phyloP scores from a whole-genome alignment of 2,797 vertebrate genomes.

The Borostomias antarcticus region DNA sequence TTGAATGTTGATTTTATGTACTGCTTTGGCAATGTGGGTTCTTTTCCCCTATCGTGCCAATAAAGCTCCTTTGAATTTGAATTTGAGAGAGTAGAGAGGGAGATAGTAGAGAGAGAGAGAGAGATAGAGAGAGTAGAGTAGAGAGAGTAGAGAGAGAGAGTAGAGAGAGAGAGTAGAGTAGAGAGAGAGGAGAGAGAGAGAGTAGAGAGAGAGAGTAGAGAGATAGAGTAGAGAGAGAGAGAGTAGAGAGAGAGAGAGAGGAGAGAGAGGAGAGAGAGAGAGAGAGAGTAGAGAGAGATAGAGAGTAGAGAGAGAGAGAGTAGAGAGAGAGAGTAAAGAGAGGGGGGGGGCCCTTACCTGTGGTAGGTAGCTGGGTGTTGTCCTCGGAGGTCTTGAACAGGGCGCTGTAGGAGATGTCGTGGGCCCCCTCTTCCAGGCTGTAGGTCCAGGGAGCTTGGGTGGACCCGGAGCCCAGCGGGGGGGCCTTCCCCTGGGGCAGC shows the following conservation, averaged over 20 bases:
- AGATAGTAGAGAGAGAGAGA: too few relatives aligned
- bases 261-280: conserved; percentile 17
- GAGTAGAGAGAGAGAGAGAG: too few relatives aligned
- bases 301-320: too few relatives aligned
- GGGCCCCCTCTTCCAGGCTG: background rate
- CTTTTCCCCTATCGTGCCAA: too few relatives aligned
- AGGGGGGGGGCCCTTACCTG: conserved; percentile 44
- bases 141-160: background rate
- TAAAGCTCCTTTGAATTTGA: too few relatives aligned
- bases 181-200: too few relatives aligned
- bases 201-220: too few relatives aligned
- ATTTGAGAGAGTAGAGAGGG: background rate
- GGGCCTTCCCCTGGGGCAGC: conserved; percentile 27
- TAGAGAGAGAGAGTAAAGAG: conserved; percentile 17
- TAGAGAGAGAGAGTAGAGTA: background rate
- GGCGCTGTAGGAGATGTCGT: background rate
- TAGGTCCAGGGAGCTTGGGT: background rate
- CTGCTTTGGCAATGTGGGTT: too few relatives aligned
- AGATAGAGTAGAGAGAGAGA: background rate
- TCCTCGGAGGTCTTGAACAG: conserved; percentile 31
- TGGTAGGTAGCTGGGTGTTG: conserved; percentile 20
- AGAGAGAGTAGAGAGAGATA: too few relatives aligned
- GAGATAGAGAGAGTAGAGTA: too few relatives aligned
- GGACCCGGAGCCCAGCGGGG: background rate
- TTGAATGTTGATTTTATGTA: too few relatives aligned